Conservation (phyloP, 2,888 invertebrate genomes). For the Galeopsomyia nigrocyanea region DNA sequence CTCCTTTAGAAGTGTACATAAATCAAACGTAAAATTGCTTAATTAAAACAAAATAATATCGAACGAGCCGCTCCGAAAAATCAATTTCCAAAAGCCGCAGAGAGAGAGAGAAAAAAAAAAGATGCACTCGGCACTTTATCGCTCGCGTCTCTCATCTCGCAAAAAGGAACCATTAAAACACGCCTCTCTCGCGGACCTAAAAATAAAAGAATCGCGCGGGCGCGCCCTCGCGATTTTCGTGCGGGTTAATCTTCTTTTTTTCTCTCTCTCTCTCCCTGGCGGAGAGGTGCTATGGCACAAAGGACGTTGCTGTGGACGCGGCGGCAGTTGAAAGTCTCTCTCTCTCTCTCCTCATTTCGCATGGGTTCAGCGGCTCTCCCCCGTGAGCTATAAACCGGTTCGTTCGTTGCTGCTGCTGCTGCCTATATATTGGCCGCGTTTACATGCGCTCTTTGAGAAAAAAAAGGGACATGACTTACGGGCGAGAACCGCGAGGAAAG, state of each 20-base stretch:
- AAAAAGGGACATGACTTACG: slow-evolving; percentile 48
- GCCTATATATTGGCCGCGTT: slow-evolving; percentile 48
- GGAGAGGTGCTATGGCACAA: not conserved
- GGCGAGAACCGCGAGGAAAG: slow-evolving; percentile 10
- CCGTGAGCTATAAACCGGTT: slow-evolving; percentile 54
- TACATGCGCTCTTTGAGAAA: slow-evolving; percentile 49
- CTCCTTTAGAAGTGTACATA: too few species aligned
- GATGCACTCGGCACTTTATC: not conserved
- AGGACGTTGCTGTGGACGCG: slow-evolving; percentile 10
- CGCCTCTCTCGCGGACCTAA: too few species aligned
- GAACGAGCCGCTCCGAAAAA: too few species aligned
- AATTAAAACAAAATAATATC: too few species aligned
- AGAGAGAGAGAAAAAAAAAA: too few species aligned
- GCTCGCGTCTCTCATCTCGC: not conserved
- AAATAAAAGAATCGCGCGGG: too few species aligned
- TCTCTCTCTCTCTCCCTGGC: slow-evolving; percentile 21
- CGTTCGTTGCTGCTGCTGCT: slow-evolving; percentile 8
- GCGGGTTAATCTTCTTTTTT: slow-evolving; percentile 3
- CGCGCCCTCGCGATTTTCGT: slow-evolving; percentile 33
- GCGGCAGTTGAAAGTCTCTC: slow-evolving; percentile 33
- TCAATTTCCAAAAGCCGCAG: too few species aligned
- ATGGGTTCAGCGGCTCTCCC: not conserved
- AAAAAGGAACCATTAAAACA: too few species aligned
- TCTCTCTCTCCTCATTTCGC: slow-evolving; percentile 27
- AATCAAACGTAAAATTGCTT: too few species aligned